Conservation (phyloP, 2,888 invertebrate species). For the Aricia artaxerxes region DNA sequence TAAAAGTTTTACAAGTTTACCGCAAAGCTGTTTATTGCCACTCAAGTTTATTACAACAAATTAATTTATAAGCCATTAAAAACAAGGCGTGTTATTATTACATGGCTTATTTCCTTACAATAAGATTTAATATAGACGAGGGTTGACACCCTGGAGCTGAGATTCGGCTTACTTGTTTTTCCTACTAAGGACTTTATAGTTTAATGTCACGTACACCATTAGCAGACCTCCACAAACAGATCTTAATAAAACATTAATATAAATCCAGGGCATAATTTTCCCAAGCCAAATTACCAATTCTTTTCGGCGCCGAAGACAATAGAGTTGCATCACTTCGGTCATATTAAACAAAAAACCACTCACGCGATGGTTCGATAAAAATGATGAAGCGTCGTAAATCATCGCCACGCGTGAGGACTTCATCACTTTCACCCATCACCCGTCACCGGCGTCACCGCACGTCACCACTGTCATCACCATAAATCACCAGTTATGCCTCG, state of each 20-base stretch:
- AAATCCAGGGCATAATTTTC: background rate
- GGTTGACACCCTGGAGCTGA: too few relatives aligned
- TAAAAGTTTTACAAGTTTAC: slow-evolving; percentile 2
- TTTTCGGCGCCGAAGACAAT: slow-evolving; percentile 22
- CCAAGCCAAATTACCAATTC: slow-evolving; percentile 9
- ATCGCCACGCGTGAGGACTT: slow-evolving; percentile 44
- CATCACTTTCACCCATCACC: slow-evolving; percentile 60
- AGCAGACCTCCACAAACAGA: background rate
- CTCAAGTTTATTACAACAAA: background rate
- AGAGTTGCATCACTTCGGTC: slow-evolving; percentile 17
- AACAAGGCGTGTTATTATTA: too few relatives aligned
- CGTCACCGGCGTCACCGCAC: slow-evolving; percentile 51
- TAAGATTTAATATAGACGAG: too few relatives aligned
- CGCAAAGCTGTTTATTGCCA: background rate
- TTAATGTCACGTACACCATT: too few relatives aligned
- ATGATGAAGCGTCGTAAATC: slow-evolving; percentile 16
- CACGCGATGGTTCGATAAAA: slow-evolving; percentile 2
- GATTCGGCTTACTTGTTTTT: too few relatives aligned
- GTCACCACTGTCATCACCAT: slow-evolving; percentile 50
- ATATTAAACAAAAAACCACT: slow-evolving; percentile 14
- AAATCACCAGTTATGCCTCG: slow-evolving; percentile 55
- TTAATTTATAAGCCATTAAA: background rate
- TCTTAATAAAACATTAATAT: background rate
- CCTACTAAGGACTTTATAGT: too few relatives aligned
- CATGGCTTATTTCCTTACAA: too few relatives aligned